Conservation (phyloP, 2,888 invertebrate genomes). For the Melanostoma mellinum region DNA sequence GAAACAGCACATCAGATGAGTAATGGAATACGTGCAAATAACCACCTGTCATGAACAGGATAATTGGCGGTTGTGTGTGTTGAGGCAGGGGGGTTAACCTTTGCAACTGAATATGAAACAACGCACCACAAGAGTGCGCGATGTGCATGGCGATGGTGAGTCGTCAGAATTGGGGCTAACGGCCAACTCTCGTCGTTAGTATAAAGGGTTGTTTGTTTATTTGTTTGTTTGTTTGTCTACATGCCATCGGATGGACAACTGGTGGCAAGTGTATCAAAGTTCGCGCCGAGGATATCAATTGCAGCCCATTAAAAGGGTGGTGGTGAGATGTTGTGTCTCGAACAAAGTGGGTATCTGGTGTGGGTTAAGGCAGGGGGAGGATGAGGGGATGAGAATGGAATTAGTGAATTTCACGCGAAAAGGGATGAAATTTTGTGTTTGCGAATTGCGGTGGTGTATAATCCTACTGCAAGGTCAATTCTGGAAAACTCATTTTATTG, state of each 20-base stretch:
- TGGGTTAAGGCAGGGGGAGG: no score
- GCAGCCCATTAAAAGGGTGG: slow-evolving; percentile 46
- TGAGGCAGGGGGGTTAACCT: slow-evolving; percentile 41
- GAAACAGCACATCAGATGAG: slow-evolving; percentile 60
- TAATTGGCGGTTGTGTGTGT: slow-evolving; percentile 67
- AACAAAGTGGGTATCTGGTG: no score
- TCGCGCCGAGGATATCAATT: slow-evolving; percentile 63
- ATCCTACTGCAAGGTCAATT: slow-evolving; percentile 62
- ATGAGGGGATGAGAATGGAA: slow-evolving; percentile 4
- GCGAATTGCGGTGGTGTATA: slow-evolving; percentile 45
- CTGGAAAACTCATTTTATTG: slow-evolving; percentile 14
- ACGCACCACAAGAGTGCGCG: slow-evolving; percentile 65
- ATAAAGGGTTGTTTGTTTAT: slow-evolving; percentile 51
- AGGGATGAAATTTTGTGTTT: slow-evolving; percentile 16
- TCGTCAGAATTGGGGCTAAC: slow-evolving; percentile 36
- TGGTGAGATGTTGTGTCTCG: slow-evolving; percentile 7
- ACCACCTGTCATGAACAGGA: slow-evolving; percentile 73
- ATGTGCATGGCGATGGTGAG: slow-evolving; percentile 57
- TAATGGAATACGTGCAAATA: slow-evolving; percentile 73
- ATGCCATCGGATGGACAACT: slow-evolving; percentile 66
- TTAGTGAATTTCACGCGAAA: slow-evolving; percentile 23
- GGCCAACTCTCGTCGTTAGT: slow-evolving; percentile 23
- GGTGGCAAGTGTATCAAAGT: slow-evolving; percentile 69
- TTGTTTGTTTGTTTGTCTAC: slow-evolving; percentile 58
- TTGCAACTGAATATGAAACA: slow-evolving; percentile 65